phyloP scores from a whole-genome alignment of 2,888 invertebrate genomes.

The Ectemnius continuus region DNA sequence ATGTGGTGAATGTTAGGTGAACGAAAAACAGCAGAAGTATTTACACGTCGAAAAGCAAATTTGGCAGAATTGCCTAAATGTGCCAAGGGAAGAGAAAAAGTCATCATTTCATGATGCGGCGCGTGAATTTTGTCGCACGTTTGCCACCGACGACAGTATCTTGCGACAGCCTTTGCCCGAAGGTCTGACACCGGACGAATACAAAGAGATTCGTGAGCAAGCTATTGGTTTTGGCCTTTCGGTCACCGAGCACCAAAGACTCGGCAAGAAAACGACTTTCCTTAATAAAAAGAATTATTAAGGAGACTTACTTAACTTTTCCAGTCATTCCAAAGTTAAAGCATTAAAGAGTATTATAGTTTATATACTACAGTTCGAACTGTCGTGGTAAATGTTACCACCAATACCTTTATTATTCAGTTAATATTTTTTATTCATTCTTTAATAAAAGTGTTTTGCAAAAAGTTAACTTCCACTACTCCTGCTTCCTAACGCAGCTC shows the following conservation, averaged over 20 bases:
- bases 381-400: neutral
- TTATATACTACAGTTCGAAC: neutral
- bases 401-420: neutral
- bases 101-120: conserved; percentile 75
- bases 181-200: conserved; percentile 78
- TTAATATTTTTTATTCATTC: conserved; percentile 13
- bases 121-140: conserved; percentile 78
- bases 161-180: conserved; percentile 79
- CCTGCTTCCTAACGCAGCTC: neutral
- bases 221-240: conserved; percentile 79
- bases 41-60: conserved; percentile 73
- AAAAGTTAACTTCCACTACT: neutral
- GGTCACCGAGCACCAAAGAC: conserved; percentile 69
- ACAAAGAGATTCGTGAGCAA: conserved; percentile 78
- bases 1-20: conserved; percentile 54
- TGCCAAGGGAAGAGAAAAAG: conserved; percentile 32
- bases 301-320: neutral
- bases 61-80: conserved; percentile 73
- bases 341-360: neutral
- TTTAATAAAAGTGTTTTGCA: conserved; percentile 10
- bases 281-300: conserved; percentile 47
- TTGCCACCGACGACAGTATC: conserved; percentile 77
- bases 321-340: neutral
- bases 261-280: conserved; percentile 63
- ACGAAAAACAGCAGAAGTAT: conserved; percentile 70